Percentiles rank a stretch among this genome's conserved stretches.
Evolutionary conservation across 2,113 vertebrate species (phyloP).

Genomic region (Microcebus tavaratra): DNA sequence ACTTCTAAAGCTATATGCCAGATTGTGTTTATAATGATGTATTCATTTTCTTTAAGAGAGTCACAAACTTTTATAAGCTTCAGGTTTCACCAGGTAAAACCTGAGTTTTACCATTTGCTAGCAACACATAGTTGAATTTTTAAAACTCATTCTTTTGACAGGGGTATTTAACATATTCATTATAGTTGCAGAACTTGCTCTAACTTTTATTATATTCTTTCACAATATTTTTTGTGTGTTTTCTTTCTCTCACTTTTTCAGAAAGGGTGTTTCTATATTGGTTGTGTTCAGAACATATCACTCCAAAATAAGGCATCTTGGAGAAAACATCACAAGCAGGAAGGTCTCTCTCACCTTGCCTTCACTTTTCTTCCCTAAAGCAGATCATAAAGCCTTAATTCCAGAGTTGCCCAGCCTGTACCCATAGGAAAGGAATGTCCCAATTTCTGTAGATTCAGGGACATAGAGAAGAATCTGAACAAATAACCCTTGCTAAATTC

Average conservation of each 20-base stretch:
- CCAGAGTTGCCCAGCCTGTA: background rate
- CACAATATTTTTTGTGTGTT: background rate
- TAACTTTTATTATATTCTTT: background rate
- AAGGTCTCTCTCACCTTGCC: background rate
- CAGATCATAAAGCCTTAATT: background rate
- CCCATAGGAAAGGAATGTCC: background rate
- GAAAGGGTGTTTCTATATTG: background rate
- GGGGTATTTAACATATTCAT: background rate
- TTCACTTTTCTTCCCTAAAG: background rate
- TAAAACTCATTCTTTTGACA: background rate
- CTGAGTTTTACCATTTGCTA: background rate
- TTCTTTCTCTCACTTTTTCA: background rate
- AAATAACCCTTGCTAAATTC: background rate
- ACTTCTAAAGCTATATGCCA: background rate
- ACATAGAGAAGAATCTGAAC: background rate
- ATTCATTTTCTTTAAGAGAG: constrained; percentile 22
- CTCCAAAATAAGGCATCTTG: background rate
- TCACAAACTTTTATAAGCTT: background rate
- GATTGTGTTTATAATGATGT: background rate
- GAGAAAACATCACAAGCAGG: background rate
- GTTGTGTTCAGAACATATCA: background rate
- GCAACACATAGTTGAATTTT: background rate
- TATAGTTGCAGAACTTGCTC: background rate
- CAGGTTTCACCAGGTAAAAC: background rate
- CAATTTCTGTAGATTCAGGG: background rate